These are phyloP conservation scores for Jacana jacana DNA, from an alignment of 2,113 vertebrate species.

Conservation along the genomic window DNA sequence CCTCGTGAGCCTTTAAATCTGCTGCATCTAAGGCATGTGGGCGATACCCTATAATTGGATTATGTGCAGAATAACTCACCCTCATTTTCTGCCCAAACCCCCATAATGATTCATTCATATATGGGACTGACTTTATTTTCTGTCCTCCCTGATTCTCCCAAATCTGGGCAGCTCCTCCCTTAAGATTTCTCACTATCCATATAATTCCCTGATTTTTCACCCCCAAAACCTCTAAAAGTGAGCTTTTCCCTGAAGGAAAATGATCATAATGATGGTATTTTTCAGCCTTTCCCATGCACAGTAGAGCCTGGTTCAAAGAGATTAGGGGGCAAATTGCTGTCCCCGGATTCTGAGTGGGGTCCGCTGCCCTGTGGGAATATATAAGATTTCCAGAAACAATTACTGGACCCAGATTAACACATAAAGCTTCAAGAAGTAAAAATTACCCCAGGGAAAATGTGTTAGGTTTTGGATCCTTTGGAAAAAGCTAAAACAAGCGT, in stretches of 20 bases:
- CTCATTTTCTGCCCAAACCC: neutral
- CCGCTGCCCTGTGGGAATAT: neutral
- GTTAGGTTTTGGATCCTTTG: neutral
- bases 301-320: neutral
- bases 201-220: accelerated
- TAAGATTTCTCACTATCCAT: accelerated
- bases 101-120: too few species aligned
- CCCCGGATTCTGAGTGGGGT: accelerated
- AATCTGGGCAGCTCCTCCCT: neutral
- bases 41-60: neutral
- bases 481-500: neutral
- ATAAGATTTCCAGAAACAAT: neutral
- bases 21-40: accelerated
- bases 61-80: neutral
- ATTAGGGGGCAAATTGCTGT: neutral
- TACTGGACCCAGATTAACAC: neutral
- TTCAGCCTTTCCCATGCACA: accelerated
- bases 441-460: accelerated
- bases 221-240: neutral
- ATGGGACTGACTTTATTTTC: neutral
- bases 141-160: neutral
- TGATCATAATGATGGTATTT: neutral
- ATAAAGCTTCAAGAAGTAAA: neutral
- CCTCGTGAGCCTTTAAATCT: accelerated
- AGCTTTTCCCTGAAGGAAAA: neutral